Base-by-base conservation (phyloP, 2,888 invertebrate genomes). In the Anticlea derivata region DNA sequence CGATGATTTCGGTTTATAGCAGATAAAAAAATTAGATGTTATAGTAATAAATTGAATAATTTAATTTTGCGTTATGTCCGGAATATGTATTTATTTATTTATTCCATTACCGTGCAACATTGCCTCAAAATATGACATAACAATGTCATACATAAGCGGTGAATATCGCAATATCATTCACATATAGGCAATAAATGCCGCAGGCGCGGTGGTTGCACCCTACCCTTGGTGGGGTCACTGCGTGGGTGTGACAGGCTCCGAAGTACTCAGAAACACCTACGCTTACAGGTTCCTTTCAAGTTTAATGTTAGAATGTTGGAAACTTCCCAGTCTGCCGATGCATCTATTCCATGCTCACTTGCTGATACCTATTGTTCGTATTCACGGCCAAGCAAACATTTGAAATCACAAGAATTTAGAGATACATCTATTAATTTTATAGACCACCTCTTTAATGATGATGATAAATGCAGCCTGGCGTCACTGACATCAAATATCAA, bases 211-310 rank as follows among this genome's bases (percentile, higher is more conserved):
- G 66, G 70, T 67, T 73, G 72, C 75, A 75, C 74, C 70, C 71
- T 63, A 68, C 69, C 65, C 56, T 65, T 58, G 58, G 63, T 70
- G 57, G 78, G 86, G 86, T 86, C 86, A 84, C 65, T 63, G 80
- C 83, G 86, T 83, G 79, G 83, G 81, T 63, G 73, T 71, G 78
- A 78, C 81, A 69, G 74, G 80, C 80, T 71, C 72, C 73, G 75
- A 70, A 39, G 46, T 45, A 48, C 48, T 48, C 39, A 29, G 61
- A 66, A 68, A 76, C 85, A 77, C 87, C 87, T 79, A 87, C 86
- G 79, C 73, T 60, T 56, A 80, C 81, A 77, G 75, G 78, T 71
- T 77, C 72, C 66, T 70, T 65, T 78, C 72, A 78, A 75, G 70
- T 77, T 70, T 68, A 76, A 72, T 69, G 69, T 68, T 71, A 69